These are phyloP conservation scores for Oxytorus armatus DNA, from an alignment of 2,888 invertebrate species.

Conservation along the genomic window DNA sequence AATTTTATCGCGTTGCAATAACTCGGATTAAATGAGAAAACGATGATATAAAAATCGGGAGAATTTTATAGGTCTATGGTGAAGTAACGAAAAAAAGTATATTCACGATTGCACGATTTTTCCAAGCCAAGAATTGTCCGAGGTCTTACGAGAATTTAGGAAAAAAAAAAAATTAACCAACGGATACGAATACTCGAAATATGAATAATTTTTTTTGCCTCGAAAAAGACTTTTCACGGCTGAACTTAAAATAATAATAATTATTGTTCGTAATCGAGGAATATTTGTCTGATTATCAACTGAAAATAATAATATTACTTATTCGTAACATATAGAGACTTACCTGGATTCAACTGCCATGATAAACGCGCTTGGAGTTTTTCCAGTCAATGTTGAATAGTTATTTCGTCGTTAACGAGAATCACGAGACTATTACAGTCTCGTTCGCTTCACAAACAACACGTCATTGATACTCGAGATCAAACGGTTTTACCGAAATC, in stretches of 20 bases:
- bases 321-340: conserved; percentile 44
- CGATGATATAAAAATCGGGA: neutral
- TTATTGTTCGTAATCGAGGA: neutral
- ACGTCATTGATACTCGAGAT: neutral
- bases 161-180: neutral
- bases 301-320: neutral
- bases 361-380: conserved; percentile 11
- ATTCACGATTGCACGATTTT: neutral
- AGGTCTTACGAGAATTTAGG: neutral
- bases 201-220: too few species aligned
- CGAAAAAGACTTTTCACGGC: too few species aligned
- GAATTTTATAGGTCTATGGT: conserved; percentile 10
- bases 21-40: conserved; percentile 9
- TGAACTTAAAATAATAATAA: neutral
- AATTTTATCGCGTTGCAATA: conserved; percentile 23
- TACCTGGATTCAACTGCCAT: conserved; percentile 68
- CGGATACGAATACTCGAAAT: too few species aligned
- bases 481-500: conserved; percentile 1
- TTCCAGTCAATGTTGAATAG: neutral
- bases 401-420: neutral
- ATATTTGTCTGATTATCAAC: neutral
- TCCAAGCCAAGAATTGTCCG: neutral
- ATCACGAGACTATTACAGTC: neutral
- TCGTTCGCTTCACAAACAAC: neutral
- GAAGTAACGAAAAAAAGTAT: neutral